Percentiles rank a stretch among this genome's conserved stretches.
These are phyloP conservation scores for Atta colombica DNA, from an alignment of 1,140 invertebrate genomes.

Conservation along the genomic window DNA sequence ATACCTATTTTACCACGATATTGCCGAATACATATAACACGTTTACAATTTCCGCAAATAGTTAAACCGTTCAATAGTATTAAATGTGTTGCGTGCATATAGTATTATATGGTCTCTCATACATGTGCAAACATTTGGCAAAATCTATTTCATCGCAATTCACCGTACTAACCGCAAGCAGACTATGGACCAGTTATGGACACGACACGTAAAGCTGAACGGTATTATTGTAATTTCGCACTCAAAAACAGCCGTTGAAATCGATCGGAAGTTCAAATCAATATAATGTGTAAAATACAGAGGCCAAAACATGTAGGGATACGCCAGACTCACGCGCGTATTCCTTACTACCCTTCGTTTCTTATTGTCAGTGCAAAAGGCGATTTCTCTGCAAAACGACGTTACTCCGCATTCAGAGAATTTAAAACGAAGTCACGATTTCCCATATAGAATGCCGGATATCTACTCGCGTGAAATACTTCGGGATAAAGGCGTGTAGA, in stretches of 20 bases:
- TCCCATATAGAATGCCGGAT: conserved; percentile 71
- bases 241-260: conserved; percentile 44
- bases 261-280: conserved; percentile 35
- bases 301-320: conserved; percentile 18
- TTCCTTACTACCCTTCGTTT: conserved; percentile 51
- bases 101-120: conserved; percentile 39
- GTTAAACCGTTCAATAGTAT: conserved; percentile 51
- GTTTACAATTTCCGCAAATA: conserved; percentile 58
- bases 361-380: conserved; percentile 80
- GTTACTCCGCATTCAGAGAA: conserved; percentile 77
- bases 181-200: conserved; percentile 1
- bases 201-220: conserved; percentile 48
- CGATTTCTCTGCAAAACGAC: conserved; percentile 81
- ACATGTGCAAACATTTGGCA: conserved; percentile 47
- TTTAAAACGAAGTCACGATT: conserved; percentile 82
- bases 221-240: conserved; percentile 48
- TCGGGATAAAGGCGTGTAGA: conserved; percentile 67
- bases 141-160: conserved; percentile 53
- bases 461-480: conserved; percentile 68
- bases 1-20: conserved; percentile 28
- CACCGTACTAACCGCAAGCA: conserved; percentile 29
- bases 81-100: conserved; percentile 31
- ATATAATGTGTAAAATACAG: conserved; percentile 42
- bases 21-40: conserved; percentile 17
- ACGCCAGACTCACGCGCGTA: neutral